Percentiles rank a stretch among this genome's conserved stretches.
Evolutionary conservation across 2,113 vertebrate genomes (phyloP).

Genomic region (Thermophis baileyi): DNA sequence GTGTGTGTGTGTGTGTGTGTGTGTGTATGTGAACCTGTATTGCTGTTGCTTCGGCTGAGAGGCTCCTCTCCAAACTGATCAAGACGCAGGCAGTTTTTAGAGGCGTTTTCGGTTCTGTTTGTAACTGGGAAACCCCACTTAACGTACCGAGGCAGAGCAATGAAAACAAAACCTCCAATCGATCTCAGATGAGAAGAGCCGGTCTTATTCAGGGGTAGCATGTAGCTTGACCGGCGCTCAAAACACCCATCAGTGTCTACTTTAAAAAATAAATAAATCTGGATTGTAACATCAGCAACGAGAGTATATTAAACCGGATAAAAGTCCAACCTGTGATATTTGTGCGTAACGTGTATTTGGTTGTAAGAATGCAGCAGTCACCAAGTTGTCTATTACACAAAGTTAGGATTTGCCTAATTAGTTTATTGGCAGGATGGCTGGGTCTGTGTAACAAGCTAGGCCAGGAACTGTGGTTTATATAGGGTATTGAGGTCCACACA

Average conservation of each 20-base stretch:
- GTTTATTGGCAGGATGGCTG: not conserved
- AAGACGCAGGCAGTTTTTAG: not conserved
- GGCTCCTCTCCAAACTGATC: not conserved
- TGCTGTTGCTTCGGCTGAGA: not conserved
- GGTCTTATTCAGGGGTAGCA: not conserved
- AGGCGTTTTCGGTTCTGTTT: not conserved
- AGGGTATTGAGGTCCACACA: not conserved
- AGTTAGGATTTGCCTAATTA: not conserved
- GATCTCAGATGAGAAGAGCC: not conserved
- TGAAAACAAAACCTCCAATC: not conserved
- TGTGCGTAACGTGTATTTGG: not conserved
- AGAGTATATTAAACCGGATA: constrained; percentile 8
- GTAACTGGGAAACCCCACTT: not conserved
- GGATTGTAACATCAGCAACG: constrained; percentile 2
- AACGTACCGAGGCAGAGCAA: no score
- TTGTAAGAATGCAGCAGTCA: not conserved
- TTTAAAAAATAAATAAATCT: not conserved
- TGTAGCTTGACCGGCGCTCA: not conserved
- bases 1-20: no score
- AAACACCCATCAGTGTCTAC: not conserved
- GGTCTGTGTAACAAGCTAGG: no score
- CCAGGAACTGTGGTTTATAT: not conserved
- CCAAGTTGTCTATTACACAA: not conserved
- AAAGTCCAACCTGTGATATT: not conserved
- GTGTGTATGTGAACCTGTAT: not conserved